phyloP scores from a whole-genome alignment of 2,113 vertebrate species.

The Actinemys pallida region DNA sequence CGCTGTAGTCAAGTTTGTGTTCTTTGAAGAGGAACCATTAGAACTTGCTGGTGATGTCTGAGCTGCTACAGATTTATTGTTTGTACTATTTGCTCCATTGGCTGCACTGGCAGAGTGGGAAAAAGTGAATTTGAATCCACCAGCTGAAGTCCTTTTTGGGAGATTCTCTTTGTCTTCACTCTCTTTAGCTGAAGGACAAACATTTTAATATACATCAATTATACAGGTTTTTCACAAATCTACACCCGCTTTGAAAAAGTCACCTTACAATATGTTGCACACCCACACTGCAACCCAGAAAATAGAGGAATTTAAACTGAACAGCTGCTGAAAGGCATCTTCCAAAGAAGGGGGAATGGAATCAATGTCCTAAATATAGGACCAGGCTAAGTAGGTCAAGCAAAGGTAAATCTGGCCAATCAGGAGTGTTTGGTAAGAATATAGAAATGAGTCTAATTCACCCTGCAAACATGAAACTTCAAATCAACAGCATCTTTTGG shows the following conservation, averaged over 20 bases:
- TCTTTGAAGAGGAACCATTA: conserved; percentile 90
- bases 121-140: conserved; percentile 87
- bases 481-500: not conserved
- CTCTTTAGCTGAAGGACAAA: conserved; percentile 85
- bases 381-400: not conserved
- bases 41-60: conserved; percentile 87
- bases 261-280: not conserved
- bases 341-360: not conserved
- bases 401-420: not conserved
- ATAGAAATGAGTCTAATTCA: not conserved
- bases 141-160: conserved; percentile 80
- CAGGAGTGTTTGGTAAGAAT: not conserved
- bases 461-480: not conserved
- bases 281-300: not conserved
- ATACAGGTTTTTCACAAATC: not conserved
- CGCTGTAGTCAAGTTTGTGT: conserved; percentile 82
- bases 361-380: not conserved
- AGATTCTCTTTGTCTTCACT: conserved; percentile 89
- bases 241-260: not conserved
- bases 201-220: conserved; percentile 49
- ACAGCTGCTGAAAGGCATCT: not conserved
- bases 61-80: conserved; percentile 87
- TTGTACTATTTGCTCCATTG: conserved; percentile 89
- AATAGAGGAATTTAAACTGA: not conserved
- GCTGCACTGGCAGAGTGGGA: conserved; percentile 86